These are phyloP conservation scores for Ormyrus nitidulus DNA, from an alignment of 2,888 invertebrate genomes.

Conservation along the genomic window DNA sequence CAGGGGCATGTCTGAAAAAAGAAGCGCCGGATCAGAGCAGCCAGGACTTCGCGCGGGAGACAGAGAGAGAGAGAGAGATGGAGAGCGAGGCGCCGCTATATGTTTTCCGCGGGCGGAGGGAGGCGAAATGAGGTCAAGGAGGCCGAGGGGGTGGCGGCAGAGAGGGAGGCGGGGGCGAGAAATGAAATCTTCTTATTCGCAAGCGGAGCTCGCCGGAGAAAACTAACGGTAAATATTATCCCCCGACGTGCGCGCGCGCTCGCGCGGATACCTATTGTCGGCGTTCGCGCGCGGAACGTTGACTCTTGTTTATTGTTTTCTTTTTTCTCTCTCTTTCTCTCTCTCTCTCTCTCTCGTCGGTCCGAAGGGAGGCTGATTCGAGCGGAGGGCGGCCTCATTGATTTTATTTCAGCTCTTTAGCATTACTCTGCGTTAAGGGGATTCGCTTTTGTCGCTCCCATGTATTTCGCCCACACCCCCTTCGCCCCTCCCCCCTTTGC, in stretches of 20 bases:
- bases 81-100: slow-evolving; percentile 32
- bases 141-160: not conserved
- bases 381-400: not conserved
- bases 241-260: too few species aligned
- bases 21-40: not conserved
- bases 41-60: not conserved
- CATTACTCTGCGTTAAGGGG: not conserved
- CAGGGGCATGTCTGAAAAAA: not conserved
- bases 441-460: too few species aligned
- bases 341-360: too few species aligned
- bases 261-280: not conserved
- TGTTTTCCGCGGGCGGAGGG: slow-evolving; percentile 16
- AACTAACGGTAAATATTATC: slow-evolving; percentile 25
- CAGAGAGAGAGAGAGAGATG: not conserved
- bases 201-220: not conserved
- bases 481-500: too few species aligned
- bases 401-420: not conserved
- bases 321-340: too few species aligned
- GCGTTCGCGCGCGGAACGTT: not conserved
- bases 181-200: slow-evolving; percentile 24
- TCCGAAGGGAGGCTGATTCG: not conserved
- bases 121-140: slow-evolving; percentile 46
- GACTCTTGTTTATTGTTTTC: slow-evolving; percentile 29
- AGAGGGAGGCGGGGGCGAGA: not conserved
- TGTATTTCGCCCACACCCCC: too few species aligned